Conservation (phyloP, 2,888 invertebrate genomes). For the Willowsia nigromaculata region DNA sequence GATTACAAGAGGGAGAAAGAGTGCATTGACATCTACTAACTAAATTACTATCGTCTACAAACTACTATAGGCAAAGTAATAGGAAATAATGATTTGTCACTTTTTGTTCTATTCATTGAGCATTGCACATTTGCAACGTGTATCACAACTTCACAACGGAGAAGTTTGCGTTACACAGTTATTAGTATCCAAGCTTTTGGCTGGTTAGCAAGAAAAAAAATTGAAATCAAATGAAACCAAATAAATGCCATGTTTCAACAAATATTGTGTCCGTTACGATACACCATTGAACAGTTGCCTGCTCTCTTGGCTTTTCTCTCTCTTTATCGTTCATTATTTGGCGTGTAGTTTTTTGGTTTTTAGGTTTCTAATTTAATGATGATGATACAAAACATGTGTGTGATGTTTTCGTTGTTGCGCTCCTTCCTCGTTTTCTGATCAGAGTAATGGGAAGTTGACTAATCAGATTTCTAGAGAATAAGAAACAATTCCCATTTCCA, state of each 20-base stretch:
- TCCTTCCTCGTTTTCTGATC: slow-evolving; percentile 1
- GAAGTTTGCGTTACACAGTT: background rate
- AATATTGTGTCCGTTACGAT: slow-evolving; percentile 8
- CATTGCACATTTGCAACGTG: background rate
- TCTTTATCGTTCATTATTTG: background rate
- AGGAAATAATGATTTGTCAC: slow-evolving; percentile 26
- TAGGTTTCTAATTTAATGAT: slow-evolving; percentile 12
- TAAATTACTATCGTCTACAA: background rate
- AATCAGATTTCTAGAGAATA: slow-evolving; percentile 53
- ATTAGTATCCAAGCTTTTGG: slow-evolving; percentile 1
- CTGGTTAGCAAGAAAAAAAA: slow-evolving; percentile 13
- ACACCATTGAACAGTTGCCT: slow-evolving; percentile 8
- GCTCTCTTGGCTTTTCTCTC: slow-evolving; percentile 23
- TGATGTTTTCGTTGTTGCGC: background rate
- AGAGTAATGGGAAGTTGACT: slow-evolving; percentile 49
- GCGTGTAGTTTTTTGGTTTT: background rate
- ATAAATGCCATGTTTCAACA: slow-evolving; percentile 40
- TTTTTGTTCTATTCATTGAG: background rate
- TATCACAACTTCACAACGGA: background rate
- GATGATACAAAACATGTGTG: slow-evolving; percentile 47
- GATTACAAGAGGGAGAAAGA: background rate
- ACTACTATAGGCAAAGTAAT: too few species aligned
- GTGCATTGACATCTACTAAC: slow-evolving; percentile 40
- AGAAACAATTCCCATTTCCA: slow-evolving; percentile 41
- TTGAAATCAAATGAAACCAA: slow-evolving; percentile 22